Evolutionary conservation across 2,797 vertebrate genomes (phyloP), one percentile per base, ranked within the genome.

Genomic region (Zenarchopterus dispar): DNA sequence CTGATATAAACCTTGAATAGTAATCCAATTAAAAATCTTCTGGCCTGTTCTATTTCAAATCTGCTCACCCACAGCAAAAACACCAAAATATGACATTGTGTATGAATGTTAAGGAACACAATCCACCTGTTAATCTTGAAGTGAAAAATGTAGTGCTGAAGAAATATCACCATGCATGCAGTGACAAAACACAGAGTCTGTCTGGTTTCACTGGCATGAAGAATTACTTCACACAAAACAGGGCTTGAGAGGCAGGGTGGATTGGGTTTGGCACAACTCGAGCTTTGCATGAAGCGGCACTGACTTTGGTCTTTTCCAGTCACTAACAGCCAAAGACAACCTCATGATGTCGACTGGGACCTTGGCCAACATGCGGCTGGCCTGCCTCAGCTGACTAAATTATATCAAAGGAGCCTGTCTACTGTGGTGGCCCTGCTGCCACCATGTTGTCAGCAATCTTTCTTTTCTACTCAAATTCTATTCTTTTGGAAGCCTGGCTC

Each of bases 291-390:
- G 86, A 86, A 88, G 80, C 73, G 60, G 72, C 66, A 63, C 79
- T 70, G 81, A 91, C 84, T 88, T 91, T 80, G 73, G 86, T 78
- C 73, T 91, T 93, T 90, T 89, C 86, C 88, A 88, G 78, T 78
- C 65, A 31, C 64, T 78, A 64, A 84, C 70, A 80, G 89, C 90
- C 88, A 91, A 92, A 90, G 80, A 89, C 90, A 91, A 91, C 87
- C 73, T 90, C 66, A 64, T 52, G 75, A 89, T 90, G 87, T 89
- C 81, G 73, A 84, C 86, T 89, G 88, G 88, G 89, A 90, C 28
- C 0, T 22, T 50, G 55, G 85, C 89, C 91, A 91, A 87, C 78
- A 81, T 84, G 76, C 60, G 68, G 36, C 73, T 73, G 67, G 65
- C 70, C 78, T 70, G 73, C 74, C 71, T 88, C 74, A 84, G 71